A percentile compares a stretch with the other conserved stretches of the same genome.
These are phyloP conservation scores for Enteromius thamalakanensis DNA, from an alignment of 2,797 vertebrate genomes.

Conservation along the genomic window DNA sequence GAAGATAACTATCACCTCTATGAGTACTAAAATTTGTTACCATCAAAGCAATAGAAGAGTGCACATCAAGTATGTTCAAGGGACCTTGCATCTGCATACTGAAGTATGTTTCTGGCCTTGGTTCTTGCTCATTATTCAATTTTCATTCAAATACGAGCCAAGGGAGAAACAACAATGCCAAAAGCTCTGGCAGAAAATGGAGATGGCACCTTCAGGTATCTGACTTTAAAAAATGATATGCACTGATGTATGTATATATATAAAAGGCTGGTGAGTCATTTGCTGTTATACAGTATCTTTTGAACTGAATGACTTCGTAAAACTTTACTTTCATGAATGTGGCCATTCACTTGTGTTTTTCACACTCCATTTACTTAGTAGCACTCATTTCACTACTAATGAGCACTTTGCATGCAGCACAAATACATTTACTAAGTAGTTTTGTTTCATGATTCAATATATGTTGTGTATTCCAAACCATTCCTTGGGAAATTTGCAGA, in stretches of 20 bases:
- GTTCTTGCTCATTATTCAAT: not conserved
- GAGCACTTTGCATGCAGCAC: conserved; percentile 27
- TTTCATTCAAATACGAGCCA: not conserved
- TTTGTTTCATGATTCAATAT: not conserved
- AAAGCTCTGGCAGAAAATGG: not conserved
- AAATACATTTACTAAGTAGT: conserved; percentile 3
- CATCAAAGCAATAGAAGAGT: not conserved
- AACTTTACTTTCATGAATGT: conserved; percentile 7
- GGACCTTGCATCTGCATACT: conserved; percentile 1
- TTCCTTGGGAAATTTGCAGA: not conserved
- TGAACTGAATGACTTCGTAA: not conserved
- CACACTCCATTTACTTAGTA: not conserved
- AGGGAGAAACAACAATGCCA: not conserved
- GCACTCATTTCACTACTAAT: conserved; percentile 11
- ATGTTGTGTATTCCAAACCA: not conserved
- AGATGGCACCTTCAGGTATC: not conserved
- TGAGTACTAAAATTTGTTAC: not conserved
- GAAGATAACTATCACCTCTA: not conserved
- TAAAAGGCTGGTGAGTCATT: not conserved
- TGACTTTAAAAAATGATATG: not conserved
- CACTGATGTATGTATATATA: not conserved
- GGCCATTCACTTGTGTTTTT: not conserved
- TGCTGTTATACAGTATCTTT: not conserved
- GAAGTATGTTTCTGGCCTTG: conserved; percentile 12
- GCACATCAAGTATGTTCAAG: not conserved